Conservation (phyloP, 2,113 vertebrate species). For the Erpornis zantholeuca region DNA sequence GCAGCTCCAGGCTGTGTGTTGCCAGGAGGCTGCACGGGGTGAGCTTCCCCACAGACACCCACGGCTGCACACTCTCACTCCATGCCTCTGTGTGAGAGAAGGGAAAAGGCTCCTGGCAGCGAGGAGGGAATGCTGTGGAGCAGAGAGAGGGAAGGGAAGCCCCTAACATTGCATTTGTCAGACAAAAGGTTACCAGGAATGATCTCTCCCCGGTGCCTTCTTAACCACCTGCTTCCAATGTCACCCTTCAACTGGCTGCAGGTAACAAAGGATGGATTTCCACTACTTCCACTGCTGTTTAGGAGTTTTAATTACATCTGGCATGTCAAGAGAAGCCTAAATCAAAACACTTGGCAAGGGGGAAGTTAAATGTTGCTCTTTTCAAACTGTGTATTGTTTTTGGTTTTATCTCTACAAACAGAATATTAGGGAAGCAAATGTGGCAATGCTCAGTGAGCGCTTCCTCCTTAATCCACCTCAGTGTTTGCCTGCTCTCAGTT, state of each 20-base stretch:
- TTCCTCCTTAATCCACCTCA: neutral
- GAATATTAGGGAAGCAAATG: neutral
- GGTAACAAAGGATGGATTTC: neutral
- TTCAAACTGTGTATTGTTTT: neutral
- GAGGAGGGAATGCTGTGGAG: neutral
- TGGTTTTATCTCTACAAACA: neutral
- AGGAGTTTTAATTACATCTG: neutral
- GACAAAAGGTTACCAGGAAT: neutral
- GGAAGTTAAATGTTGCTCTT: neutral
- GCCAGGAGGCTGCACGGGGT: neutral
- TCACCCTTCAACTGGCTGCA: neutral
- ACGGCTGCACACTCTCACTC: rapidly evolving
- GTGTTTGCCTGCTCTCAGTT: constrained; percentile 13
- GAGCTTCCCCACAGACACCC: neutral
- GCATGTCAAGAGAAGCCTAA: neutral
- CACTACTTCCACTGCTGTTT: neutral
- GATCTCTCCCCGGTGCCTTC: neutral
- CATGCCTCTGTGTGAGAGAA: rapidly evolving
- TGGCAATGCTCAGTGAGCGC: neutral
- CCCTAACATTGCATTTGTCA: neutral
- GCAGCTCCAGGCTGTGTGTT: neutral
- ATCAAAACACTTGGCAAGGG: neutral
- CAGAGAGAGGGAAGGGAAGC: neutral
- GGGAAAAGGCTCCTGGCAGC: neutral
- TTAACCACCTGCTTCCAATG: neutral